Evolutionary conservation across 2,113 vertebrate genomes (phyloP).

Genomic region (Eubucco bourcierii): DNA sequence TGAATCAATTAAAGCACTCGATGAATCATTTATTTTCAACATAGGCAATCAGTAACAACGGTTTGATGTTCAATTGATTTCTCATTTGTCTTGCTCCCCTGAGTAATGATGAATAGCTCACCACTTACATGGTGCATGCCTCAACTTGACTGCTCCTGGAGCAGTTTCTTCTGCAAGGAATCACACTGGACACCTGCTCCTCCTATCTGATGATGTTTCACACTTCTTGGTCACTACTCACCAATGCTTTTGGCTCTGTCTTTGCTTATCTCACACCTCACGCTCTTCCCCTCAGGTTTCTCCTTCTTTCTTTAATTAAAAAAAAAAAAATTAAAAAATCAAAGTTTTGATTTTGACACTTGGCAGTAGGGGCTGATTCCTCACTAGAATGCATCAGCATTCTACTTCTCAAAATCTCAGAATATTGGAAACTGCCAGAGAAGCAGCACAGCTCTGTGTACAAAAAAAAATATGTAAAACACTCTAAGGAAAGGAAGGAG

Average conservation of each 20-base stretch:
- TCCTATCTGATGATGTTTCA: not conserved
- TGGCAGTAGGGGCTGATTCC: not conserved
- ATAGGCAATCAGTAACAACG: constrained; percentile 26
- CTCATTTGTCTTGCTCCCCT: constrained; percentile 62
- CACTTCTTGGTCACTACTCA: not conserved
- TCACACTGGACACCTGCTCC: not conserved
- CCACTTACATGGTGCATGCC: not conserved
- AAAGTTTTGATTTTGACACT: not conserved
- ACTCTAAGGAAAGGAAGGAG: not conserved
- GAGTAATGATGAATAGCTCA: constrained; percentile 36
- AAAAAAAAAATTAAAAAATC: not conserved
- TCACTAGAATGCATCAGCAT: not conserved
- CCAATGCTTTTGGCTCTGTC: not conserved
- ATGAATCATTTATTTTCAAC: constrained; percentile 62
- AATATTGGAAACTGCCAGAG: not conserved
- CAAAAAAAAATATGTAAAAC: not conserved
- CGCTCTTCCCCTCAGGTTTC: rapidly evolving
- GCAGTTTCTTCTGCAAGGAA: constrained; percentile 13
- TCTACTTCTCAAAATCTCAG: not conserved
- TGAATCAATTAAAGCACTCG: constrained; percentile 42
- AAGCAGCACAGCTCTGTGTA: not conserved
- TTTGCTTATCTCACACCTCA: not conserved
- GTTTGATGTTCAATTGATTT: constrained; percentile 65
- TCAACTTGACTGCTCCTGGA: not conserved
- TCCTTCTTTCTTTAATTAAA: not conserved